These are phyloP conservation scores for Buathra laborator DNA, from an alignment of 2,888 invertebrate genomes.

Conservation along the genomic window DNA sequence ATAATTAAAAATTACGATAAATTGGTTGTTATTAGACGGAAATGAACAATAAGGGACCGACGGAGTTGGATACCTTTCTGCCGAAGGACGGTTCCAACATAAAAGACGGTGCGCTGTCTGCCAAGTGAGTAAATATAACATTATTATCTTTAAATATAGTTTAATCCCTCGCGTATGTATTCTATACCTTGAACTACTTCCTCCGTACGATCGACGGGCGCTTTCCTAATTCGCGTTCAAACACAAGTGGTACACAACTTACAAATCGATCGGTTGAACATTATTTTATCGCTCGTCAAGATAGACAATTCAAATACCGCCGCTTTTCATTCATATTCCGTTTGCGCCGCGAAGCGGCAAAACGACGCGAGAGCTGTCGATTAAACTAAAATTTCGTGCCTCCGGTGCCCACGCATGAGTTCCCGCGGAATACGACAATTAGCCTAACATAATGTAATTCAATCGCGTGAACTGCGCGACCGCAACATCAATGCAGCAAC, in stretches of 20 bases:
- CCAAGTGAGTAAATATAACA: constrained; percentile 77
- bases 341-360: background rate
- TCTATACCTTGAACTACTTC: constrained; percentile 4
- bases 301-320: background rate
- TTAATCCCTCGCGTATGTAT: background rate
- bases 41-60: constrained; percentile 85
- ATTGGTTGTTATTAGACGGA: constrained; percentile 61
- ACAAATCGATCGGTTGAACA: constrained; percentile 12
- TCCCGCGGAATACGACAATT: constrained; percentile 17
- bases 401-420: constrained; percentile 9
- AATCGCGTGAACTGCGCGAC: constrained; percentile 52
- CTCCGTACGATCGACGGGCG: background rate
- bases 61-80: constrained; percentile 93
- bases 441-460: constrained; percentile 51
- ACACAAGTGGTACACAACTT: constrained; percentile 2
- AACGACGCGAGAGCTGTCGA: background rate
- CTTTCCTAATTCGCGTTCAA: constrained; percentile 1
- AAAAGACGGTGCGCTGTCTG: constrained; percentile 80
- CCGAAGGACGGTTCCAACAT: constrained; percentile 88
- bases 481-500: constrained; percentile 25
- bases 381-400: background rate
- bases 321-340: background rate
- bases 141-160: constrained; percentile 24
- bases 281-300: background rate
- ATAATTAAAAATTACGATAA: background rate